Conservation (phyloP, 2,888 invertebrate species). For the Lycocerus yunnanus region DNA sequence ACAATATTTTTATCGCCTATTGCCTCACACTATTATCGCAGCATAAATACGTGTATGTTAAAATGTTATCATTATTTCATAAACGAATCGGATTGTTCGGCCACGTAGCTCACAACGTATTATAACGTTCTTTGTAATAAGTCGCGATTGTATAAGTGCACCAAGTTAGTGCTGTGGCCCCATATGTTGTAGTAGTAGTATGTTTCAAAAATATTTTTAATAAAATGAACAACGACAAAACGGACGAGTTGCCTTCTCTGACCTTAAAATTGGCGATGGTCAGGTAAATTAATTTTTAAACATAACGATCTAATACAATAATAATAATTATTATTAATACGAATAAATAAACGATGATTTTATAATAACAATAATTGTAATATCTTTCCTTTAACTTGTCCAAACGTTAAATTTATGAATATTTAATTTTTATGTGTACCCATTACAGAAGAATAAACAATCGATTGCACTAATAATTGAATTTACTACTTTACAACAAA, state of each 20-base stretch:
- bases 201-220: not conserved
- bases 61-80: not conserved
- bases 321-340: not conserved
- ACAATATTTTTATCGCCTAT: not conserved
- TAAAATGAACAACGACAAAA: not conserved
- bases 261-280: not conserved
- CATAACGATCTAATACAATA: not conserved
- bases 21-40: not conserved
- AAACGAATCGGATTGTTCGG: not conserved
- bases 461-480: not conserved
- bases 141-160: not conserved
- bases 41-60: not conserved
- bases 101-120: not conserved
- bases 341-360: not conserved
- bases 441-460: not conserved
- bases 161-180: not conserved
- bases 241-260: not conserved
- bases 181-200: no score
- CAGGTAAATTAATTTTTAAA: not conserved
- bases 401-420: not conserved
- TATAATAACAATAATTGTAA: not conserved
- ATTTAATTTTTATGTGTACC: not conserved
- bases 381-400: not conserved
- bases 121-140: not conserved
- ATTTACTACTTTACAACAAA: not conserved